Base-by-base conservation (phyloP, 2,888 invertebrate genomes). In the Carcina quercana region DNA sequence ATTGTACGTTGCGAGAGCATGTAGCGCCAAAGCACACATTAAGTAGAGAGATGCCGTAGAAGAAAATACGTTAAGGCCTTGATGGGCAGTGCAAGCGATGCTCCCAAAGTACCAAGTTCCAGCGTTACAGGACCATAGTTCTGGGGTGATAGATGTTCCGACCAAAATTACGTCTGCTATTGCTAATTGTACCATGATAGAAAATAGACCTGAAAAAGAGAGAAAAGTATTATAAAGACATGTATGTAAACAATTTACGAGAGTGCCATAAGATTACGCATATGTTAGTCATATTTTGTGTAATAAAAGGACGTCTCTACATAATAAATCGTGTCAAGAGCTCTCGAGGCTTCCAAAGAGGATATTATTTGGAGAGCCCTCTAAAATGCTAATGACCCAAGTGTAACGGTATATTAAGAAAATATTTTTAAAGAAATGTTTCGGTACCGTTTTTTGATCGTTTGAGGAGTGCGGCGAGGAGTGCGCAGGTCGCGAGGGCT, bases 11-110 rank as follows among this genome's bases (percentile, higher is more conserved):
- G 88, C 86, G 25, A 88, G 70, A 11, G 85, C 71, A 47, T 88
- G 89, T 34, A 88, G 73, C 35, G 87, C 86, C 33, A 87, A 60
- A 11, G 86, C 86, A 30, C 83, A 70, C 17, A 86, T 67, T 37
- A 88, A 69, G 58, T 88, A 89, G 8, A 86, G 59, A 2, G 82
- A 75, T n/a, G 86, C 78, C 2, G 87, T 85, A 28, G 86, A 85
- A 2, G 82, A 66, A 28, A 89, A 73, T 20, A 87, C 80, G 57
- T 83, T 86, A 11, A 83, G 52, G 20, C 88, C 88, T 42, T 85
- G 65, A 57, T 86, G 87, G 2, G 85, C 61, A 30, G 78, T 69
- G 53, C 88, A 89, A 32, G 74, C 61, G 28, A 66, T 65, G 21
- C 56, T 53, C 12, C 86, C 78, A 43, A 87, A 83, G 17, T 55